These are phyloP conservation scores for Cheilosia grossa DNA, from an alignment of 2,888 invertebrate species.

Conservation along the genomic window DNA sequence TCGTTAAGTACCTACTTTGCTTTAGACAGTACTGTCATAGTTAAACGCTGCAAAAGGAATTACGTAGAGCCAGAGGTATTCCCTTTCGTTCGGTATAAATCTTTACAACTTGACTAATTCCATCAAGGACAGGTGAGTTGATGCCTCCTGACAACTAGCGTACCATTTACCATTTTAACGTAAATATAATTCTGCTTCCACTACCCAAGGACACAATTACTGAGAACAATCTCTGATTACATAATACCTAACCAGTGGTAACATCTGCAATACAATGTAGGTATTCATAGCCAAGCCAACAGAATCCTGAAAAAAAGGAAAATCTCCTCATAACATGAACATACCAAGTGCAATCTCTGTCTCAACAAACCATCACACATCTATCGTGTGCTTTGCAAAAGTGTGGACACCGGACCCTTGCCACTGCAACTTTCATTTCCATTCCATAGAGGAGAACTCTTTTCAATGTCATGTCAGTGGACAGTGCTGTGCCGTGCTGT, in stretches of 20 bases:
- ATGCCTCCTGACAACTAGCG: too few relatives aligned
- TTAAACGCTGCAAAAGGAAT: too few relatives aligned
- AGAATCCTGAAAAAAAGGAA: background rate
- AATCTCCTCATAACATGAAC: slow-evolving; percentile 23
- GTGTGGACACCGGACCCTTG: background rate
- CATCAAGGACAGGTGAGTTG: too few relatives aligned
- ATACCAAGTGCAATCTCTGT: slow-evolving; percentile 31
- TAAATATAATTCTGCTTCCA: background rate
- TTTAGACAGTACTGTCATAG: too few relatives aligned
- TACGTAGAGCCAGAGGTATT: too few relatives aligned
- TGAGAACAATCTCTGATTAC: slow-evolving; percentile 29
- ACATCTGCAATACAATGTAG: slow-evolving; percentile 57
- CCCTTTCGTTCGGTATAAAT: too few relatives aligned
- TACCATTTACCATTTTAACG: too few relatives aligned
- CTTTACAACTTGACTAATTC: too few relatives aligned
- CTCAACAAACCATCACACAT: slow-evolving; percentile 25
- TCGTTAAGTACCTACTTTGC: too few relatives aligned
- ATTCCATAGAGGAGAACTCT: slow-evolving; percentile 31
- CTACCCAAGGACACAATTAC: background rate
- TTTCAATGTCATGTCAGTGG: slow-evolving; percentile 56
- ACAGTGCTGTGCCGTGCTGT: slow-evolving; percentile 24
- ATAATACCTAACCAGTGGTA: slow-evolving; percentile 26
- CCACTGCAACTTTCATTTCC: slow-evolving; percentile 28
- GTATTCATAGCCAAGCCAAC: slow-evolving; percentile 14
- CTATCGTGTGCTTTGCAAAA: slow-evolving; percentile 14